phyloP scores from a whole-genome alignment of 2,888 invertebrate genomes.

The Lithosia quadra region DNA sequence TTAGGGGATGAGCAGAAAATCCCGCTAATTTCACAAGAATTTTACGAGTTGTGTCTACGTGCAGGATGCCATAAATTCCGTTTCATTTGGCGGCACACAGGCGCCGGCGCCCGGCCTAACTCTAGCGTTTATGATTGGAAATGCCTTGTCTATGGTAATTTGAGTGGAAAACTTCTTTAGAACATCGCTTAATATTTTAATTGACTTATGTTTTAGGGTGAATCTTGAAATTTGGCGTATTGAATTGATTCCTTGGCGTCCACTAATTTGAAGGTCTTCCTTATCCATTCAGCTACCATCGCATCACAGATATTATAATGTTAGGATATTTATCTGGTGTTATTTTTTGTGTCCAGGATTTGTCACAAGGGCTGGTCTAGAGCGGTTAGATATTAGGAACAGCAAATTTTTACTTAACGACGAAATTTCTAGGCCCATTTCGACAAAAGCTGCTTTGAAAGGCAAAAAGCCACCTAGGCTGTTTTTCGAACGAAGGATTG shows the following conservation, averaged over 20 bases:
- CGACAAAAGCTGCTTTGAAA: background rate
- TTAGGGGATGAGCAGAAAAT: conserved; percentile 19
- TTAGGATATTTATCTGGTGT: background rate
- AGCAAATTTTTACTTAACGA: background rate
- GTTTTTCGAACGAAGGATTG: background rate
- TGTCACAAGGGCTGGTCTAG: too few relatives aligned
- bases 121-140: conserved; percentile 2
- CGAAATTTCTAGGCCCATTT: background rate
- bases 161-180: conserved; percentile 9
- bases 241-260: too few relatives aligned
- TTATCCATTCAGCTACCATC: too few relatives aligned
- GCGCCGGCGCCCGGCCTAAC: conserved; percentile 3
- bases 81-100: conserved; percentile 16
- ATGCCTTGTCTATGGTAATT: conserved; percentile 1
- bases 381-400: too few relatives aligned
- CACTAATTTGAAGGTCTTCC: too few relatives aligned
- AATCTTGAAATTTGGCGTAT: too few relatives aligned
- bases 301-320: too few relatives aligned
- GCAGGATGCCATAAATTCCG: conserved; percentile 13
- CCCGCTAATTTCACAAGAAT: conserved; percentile 10
- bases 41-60: conserved; percentile 14
- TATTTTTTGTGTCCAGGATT: background rate
- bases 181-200: background rate
- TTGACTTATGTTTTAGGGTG: conserved; percentile 6
- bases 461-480: background rate